Conservation (phyloP, 2,113 vertebrate genomes). For the Pteruthius melanotis region DNA sequence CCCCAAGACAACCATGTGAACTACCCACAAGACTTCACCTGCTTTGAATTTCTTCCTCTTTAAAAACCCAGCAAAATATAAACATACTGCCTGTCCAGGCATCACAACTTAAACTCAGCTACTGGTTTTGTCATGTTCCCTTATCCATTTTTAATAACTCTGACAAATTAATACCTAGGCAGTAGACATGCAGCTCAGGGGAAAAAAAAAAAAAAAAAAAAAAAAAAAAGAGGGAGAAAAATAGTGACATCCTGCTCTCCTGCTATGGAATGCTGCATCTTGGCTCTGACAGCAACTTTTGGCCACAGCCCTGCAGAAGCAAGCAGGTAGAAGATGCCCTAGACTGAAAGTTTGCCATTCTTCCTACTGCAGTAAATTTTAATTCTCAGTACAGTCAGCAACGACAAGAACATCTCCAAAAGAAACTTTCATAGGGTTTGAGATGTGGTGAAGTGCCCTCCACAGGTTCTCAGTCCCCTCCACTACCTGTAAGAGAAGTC, state of each 20-base stretch:
- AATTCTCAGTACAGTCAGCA: neutral
- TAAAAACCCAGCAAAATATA: neutral
- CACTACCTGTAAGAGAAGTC: neutral
- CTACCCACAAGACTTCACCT: neutral
- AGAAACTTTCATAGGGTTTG: neutral
- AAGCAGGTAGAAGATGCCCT: neutral
- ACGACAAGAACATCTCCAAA: neutral
- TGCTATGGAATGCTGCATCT: neutral
- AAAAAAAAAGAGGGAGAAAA: neutral
- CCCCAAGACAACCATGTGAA: neutral
- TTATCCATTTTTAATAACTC: neutral
- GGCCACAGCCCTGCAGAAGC: neutral
- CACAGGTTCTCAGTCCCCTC: neutral
- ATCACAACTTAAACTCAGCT: neutral
- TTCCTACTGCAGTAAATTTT: neutral
- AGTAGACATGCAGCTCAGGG: neutral
- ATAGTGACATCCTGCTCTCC: neutral
- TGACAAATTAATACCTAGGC: neutral
- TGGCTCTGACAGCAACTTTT: neutral
- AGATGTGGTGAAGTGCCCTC: neutral
- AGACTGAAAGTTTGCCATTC: neutral
- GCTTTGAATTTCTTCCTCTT: neutral
- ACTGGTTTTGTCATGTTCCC: neutral
- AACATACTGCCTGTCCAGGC: neutral
- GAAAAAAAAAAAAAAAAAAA: too few species aligned